A percentile compares a stretch with the other conserved stretches of the same genome.
These are phyloP conservation scores for Sarcophaga carnaria DNA, from an alignment of 2,888 invertebrate species.

Conservation along the genomic window DNA sequence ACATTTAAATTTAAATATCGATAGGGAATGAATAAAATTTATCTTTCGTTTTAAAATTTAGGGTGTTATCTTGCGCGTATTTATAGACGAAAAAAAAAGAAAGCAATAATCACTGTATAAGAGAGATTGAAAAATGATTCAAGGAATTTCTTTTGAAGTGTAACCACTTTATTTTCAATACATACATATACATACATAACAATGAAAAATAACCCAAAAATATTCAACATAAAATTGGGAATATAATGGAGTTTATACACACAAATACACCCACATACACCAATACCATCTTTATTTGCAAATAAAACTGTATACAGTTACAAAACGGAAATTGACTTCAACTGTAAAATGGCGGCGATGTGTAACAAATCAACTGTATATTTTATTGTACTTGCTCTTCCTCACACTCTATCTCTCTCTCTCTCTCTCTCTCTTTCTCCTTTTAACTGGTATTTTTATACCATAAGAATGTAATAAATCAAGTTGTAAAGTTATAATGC, in stretches of 20 bases:
- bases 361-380: slow-evolving; percentile 59
- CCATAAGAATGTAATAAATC: slow-evolving; percentile 62
- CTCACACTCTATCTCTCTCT: not conserved
- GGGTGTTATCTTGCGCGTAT: slow-evolving; percentile 7
- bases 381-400: slow-evolving; percentile 16
- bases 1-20: not conserved
- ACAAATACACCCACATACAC: too few species aligned
- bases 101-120: slow-evolving; percentile 19
- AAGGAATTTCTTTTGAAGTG: slow-evolving; percentile 23
- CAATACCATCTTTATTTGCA: not conserved
- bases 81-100: not conserved
- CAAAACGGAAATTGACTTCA: slow-evolving; percentile 50
- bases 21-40: not conserved
- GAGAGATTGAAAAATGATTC: slow-evolving; percentile 51
- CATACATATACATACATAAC: not conserved
- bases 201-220: not conserved
- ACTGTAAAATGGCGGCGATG: slow-evolving; percentile 47
- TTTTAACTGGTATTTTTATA: not conserved
- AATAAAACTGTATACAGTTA: slow-evolving; percentile 1
- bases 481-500: slow-evolving; percentile 59
- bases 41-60: not conserved
- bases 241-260: not conserved
- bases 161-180: slow-evolving; percentile 8
- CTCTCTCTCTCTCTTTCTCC: not conserved
- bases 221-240: not conserved